Evolutionary conservation across 2,888 invertebrate species (phyloP), one percentile per base, ranked within the genome.

Genomic region (Diarsia mendica): DNA sequence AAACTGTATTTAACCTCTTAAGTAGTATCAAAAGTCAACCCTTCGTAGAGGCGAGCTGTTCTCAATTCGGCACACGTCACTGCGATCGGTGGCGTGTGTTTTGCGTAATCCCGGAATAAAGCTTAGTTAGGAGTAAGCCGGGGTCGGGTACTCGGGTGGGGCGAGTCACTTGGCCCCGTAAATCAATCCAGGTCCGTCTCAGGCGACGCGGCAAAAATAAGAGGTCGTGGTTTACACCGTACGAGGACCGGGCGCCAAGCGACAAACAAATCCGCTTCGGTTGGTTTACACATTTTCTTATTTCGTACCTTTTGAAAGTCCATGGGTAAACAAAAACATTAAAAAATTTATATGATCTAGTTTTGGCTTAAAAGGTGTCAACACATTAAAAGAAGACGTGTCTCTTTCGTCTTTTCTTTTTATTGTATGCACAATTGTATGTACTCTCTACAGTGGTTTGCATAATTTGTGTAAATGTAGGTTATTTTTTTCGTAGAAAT

Each of bases 81-180:
- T 88, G 89, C 86, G 90, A 88, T 89, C 88, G 88, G 90, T 88
- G 93, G 91, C 92, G 92, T 93, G 92, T 94, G 93, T 94, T 94
- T 94, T 93, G 93, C 94, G 93, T 95, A 94, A 95, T 93, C 94
- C 91, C 87, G 81, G 91, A 91, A 91, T 92, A 92, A 92, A 92
- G 94, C 94, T 95, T 94, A 95, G 94, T 93, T 93, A 92, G 92
- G 91, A 90, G 90, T 93, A 93, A 95, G 93, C 94, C 90, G 92
- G 93, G 93, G 91, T 91, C 90, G 91, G 92, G 90, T 90, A 87
- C 55, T 15, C 23, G 55, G 58, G 58, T 28, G 58, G 90, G 89
- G 90, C 80, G 85, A 93, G 93, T 92, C 94, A 93, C 94, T 94
- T 93, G 92, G 92, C 91, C 92, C 93, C 94, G 93, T 96, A 95